Evolutionary conservation across 53 echinoderm and acorn worm species (phyloP).

Genomic region (Echinarachnius parma): DNA sequence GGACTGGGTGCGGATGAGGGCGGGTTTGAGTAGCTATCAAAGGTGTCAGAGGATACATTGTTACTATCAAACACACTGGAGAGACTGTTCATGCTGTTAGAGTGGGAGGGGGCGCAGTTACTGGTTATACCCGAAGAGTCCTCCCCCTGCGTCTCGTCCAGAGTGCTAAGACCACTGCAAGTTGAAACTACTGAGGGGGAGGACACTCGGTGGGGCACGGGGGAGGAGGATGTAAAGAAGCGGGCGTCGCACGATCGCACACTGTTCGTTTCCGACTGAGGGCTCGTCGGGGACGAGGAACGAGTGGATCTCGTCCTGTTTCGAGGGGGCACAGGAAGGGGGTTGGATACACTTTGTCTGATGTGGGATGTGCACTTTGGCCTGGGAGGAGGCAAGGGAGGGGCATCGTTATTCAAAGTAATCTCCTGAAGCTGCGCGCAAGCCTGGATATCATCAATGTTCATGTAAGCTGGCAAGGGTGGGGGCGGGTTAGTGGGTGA

Average conservation of each 20-base stretch:
- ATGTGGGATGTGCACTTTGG: neutral
- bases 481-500: slow-evolving; percentile 36
- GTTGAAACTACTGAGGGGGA: slow-evolving; percentile 34
- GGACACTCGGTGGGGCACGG: slow-evolving; percentile 11
- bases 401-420: slow-evolving; percentile 20
- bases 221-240: slow-evolving; percentile 25
- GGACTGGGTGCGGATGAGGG: slow-evolving; percentile 24
- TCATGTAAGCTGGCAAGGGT: slow-evolving; percentile 37
- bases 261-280: slow-evolving; percentile 34
- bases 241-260: slow-evolving; percentile 38
- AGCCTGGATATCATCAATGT: slow-evolving; percentile 23
- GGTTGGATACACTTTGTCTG: slow-evolving; percentile 19
- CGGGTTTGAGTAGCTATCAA: slow-evolving; percentile 27
- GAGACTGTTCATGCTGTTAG: slow-evolving; percentile 49
- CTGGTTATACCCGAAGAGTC: slow-evolving; percentile 36
- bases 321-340: slow-evolving; percentile 43
- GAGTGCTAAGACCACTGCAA: slow-evolving; percentile 27
- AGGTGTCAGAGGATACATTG: slow-evolving; percentile 41
- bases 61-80: slow-evolving; percentile 44
- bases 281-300: slow-evolving; percentile 30
- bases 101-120: slow-evolving; percentile 37
- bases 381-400: slow-evolving; percentile 39
- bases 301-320: slow-evolving; percentile 21
- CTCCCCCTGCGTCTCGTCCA: slow-evolving; percentile 28
- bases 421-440: slow-evolving; percentile 10